Percentiles rank a stretch among this genome's conserved stretches.
These are phyloP conservation scores for Falco rusticolus DNA, from an alignment of 2,797 vertebrate genomes.

Conservation along the genomic window DNA sequence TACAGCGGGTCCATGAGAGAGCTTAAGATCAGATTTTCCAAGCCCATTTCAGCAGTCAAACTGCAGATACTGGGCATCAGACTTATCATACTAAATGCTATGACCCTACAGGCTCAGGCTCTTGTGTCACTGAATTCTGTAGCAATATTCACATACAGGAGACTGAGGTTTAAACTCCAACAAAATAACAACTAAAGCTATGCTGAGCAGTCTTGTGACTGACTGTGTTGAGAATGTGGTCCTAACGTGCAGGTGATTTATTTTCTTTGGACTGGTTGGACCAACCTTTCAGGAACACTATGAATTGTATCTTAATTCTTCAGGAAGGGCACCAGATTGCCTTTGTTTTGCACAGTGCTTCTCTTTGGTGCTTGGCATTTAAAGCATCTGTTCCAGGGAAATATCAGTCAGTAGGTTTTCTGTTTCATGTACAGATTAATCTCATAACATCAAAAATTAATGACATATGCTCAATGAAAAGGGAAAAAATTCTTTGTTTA, in stretches of 20 bases:
- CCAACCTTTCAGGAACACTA: neutral
- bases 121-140: neutral
- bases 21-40: neutral
- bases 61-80: neutral
- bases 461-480: neutral
- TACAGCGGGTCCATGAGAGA: neutral
- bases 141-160: neutral
- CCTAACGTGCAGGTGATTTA: neutral
- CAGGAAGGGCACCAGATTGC: neutral
- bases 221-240: neutral
- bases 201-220: neutral
- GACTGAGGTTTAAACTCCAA: neutral
- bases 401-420: slow-evolving; percentile 5
- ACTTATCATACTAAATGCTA: neutral
- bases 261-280: neutral
- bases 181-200: neutral
- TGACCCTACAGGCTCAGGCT: neutral
- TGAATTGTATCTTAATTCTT: neutral
- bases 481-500: neutral
- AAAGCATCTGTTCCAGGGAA: slow-evolving; percentile 32
- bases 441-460: slow-evolving; percentile 33
- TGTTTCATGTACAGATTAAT: slow-evolving; percentile 10
- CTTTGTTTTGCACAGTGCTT: neutral
- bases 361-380: neutral
- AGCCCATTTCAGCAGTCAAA: neutral